These are phyloP conservation scores for Drosophila navojoa DNA, from an alignment of 1,140 invertebrate genomes.

Conservation along the genomic window DNA sequence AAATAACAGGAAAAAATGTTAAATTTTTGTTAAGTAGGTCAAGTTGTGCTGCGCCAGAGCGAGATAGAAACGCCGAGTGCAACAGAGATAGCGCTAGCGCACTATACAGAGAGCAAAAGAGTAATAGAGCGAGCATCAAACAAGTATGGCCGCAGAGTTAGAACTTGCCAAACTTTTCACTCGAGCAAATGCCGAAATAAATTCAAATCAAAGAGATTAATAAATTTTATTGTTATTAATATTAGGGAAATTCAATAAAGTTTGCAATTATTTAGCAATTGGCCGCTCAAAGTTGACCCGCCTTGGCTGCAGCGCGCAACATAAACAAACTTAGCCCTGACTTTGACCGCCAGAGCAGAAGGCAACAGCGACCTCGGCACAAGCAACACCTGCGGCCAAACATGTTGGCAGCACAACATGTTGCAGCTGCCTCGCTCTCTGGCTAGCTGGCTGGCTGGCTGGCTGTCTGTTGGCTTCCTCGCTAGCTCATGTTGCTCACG, in stretches of 20 bases:
- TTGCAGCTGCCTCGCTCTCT: slow-evolving; percentile 22
- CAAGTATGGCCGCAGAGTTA: slow-evolving; percentile 53
- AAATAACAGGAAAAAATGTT: slow-evolving; percentile 83
- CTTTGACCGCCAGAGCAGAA: slow-evolving; percentile 69
- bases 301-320: slow-evolving; percentile 18
- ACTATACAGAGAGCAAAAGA: slow-evolving; percentile 26
- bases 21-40: slow-evolving; percentile 83
- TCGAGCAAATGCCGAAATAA: not conserved
- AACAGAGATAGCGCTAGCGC: slow-evolving; percentile 19
- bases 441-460: too few species aligned
- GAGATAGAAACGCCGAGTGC: not conserved
- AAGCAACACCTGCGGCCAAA: slow-evolving; percentile 59
- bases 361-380: slow-evolving; percentile 53
- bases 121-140: slow-evolving; percentile 52
- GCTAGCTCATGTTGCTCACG: not conserved
- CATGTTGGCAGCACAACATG: slow-evolving; percentile 61
- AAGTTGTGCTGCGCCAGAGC: slow-evolving; percentile 61
- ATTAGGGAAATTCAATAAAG: not conserved
- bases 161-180: slow-evolving; percentile 24
- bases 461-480: not conserved
- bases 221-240: not conserved
- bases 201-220: not conserved
- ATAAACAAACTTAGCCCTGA: slow-evolving; percentile 79
- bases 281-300: not conserved
- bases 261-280: not conserved